Conservation (phyloP, 2,113 vertebrate species). For the Bungarus multicinctus region DNA sequence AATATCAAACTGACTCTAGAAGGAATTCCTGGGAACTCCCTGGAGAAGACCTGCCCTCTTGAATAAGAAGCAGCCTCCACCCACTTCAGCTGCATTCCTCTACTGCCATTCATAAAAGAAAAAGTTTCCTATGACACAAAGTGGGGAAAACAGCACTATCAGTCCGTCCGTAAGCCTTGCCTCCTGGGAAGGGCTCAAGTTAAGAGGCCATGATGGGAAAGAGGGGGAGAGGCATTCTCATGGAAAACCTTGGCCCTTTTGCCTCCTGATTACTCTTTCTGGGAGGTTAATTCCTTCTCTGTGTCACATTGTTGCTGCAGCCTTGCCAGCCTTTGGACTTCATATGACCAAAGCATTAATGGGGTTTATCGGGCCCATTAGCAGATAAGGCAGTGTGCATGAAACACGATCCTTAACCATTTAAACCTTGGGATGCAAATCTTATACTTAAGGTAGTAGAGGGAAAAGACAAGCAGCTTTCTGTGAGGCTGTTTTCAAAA, state of each 20-base stretch:
- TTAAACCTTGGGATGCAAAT: slow-evolving; percentile 29
- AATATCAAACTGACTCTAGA: background rate
- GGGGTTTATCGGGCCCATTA: slow-evolving; percentile 56
- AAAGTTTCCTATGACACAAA: slow-evolving; percentile 55
- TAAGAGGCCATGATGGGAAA: slow-evolving; percentile 61
- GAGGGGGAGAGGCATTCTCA: slow-evolving; percentile 59
- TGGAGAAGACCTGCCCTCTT: slow-evolving; percentile 10
- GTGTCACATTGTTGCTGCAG: slow-evolving; percentile 35
- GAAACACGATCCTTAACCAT: slow-evolving; percentile 51
- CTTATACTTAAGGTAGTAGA: slow-evolving; percentile 32
- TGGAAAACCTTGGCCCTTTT: slow-evolving; percentile 54
- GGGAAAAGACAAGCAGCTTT: background rate
- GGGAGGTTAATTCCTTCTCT: slow-evolving; percentile 55
- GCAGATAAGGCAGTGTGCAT: slow-evolving; percentile 50
- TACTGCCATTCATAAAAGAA: slow-evolving; percentile 58
- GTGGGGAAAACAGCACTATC: slow-evolving; percentile 52
- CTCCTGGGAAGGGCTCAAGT: slow-evolving; percentile 52
- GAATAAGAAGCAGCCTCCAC: background rate
- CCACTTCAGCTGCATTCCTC: slow-evolving; percentile 25
- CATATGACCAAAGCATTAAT: slow-evolving; percentile 35
- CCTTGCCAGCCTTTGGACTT: slow-evolving; percentile 43
- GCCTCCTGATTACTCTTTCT: slow-evolving; percentile 63
- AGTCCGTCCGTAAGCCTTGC: slow-evolving; percentile 41
- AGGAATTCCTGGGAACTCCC: slow-evolving; percentile 32
- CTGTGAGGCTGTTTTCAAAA: background rate